Base-by-base conservation (phyloP, 64 coral and sea anemone genomes). In the Orbicella faveolata region DNA sequence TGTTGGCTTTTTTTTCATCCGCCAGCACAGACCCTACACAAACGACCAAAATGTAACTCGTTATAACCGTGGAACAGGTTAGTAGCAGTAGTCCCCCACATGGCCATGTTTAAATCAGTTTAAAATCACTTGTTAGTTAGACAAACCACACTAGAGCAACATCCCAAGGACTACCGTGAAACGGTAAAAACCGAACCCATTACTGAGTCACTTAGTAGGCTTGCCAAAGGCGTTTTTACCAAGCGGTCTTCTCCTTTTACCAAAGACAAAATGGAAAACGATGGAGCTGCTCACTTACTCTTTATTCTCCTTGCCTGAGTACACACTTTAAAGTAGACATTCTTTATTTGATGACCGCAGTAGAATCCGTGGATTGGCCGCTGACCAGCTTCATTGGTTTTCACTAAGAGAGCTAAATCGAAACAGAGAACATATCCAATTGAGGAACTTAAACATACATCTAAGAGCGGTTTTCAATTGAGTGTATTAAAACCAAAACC, bases 291-390 rank as follows among this genome's bases (percentile, higher is more conserved):
- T 5, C 57, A 79, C 51, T 30, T 61, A 57, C 51, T 10, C 11
- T 79, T 48, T 57, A 23, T 79, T 33, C 23, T 79, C 11, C 13
- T 57, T 79, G 0, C 14, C 12, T 8, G 8, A 20, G 20, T 26
- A n/a, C 77, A 79, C 21, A 79, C 48, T 26, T 13, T 26, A 14
- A 33, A 33, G 13, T 79, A 79, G 39, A 79, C 19, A 23, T 55
- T 34, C 21, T 9, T 20, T 19, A 59, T 79, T 13, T 79, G 51
- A 59, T 34, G 19, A 33, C 52, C 51, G 52, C 77, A 57, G 48
- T 55, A 79, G 52, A 57, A 79, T 30, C 77, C 77, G 21, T 79
- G 77, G 23, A 79, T 79, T 34, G 77, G 23, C 9, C 51, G 77
- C n/a, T 25, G 51, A 26, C 77, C 77, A 16, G 57, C 51, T 79